Conservation (phyloP, 2,797 vertebrate genomes). For the Pseudochaenichthys georgianus region DNA sequence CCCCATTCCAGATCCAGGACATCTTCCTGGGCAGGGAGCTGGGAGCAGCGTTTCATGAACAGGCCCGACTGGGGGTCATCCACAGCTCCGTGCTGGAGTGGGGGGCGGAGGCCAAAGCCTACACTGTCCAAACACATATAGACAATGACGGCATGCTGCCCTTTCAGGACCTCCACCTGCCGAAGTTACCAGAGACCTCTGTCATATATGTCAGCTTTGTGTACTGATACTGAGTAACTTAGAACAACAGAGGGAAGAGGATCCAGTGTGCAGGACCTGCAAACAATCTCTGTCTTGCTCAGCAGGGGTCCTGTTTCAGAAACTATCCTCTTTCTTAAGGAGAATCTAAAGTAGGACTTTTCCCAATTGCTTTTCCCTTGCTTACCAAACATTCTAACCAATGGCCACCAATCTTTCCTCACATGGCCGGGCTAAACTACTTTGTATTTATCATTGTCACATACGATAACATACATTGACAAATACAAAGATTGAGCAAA, state of each 20-base stretch:
- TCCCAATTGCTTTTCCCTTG: no score
- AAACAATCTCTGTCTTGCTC: background rate
- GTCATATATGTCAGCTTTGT: slow-evolving; percentile 80
- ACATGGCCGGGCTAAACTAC: no score
- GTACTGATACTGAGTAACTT: slow-evolving; percentile 52
- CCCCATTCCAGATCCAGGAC: slow-evolving; percentile 68
- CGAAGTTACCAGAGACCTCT: slow-evolving; percentile 68
- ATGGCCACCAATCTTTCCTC: no score
- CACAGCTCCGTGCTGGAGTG: slow-evolving; percentile 73
- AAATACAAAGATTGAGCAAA: no score
- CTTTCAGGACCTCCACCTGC: slow-evolving; percentile 73
- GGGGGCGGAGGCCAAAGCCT: slow-evolving; percentile 70
- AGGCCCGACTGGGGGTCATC: slow-evolving; percentile 76
- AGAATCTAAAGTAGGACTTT: no score
- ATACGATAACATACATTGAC: no score
- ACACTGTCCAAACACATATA: slow-evolving; percentile 79
- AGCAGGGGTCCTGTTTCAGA: background rate
- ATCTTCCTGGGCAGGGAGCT: slow-evolving; percentile 73
- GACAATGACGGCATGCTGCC: slow-evolving; percentile 69
- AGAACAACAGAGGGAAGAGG: background rate
- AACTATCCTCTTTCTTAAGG: no score
- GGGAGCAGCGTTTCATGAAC: slow-evolving; percentile 70
- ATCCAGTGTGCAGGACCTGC: background rate
- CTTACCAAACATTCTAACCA: no score
- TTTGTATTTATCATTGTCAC: no score